phyloP scores from a whole-genome alignment of 92 coral and sea anemone genomes.

The Zoanthus sociatus region DNA sequence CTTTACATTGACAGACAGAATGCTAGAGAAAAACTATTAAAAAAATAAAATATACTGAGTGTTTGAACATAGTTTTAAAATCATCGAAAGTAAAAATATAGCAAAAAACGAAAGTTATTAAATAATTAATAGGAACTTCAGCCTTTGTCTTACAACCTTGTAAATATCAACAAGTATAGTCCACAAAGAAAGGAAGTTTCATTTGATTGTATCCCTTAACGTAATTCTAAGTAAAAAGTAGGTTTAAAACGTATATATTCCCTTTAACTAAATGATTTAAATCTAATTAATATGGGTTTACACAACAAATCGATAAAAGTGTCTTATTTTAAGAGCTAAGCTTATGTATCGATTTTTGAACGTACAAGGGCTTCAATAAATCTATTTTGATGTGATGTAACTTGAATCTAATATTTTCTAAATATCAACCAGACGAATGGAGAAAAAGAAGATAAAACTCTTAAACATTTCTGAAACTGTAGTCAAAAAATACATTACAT shows the following conservation, averaged over 20 bases:
- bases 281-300: background rate
- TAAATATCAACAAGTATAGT: background rate
- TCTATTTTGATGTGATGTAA: background rate
- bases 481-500: background rate
- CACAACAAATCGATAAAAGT: background rate
- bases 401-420: background rate
- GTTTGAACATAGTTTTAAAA: background rate
- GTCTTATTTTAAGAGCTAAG: background rate
- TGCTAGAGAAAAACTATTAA: background rate
- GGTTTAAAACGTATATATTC: background rate
- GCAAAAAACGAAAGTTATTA: background rate
- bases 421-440: background rate
- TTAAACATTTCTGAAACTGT: background rate
- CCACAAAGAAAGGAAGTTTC: background rate
- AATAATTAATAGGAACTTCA: conserved; percentile 24
- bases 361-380: background rate
- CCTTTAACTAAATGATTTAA: background rate
- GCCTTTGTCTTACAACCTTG: conserved; percentile 39
- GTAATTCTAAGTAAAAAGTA: background rate
- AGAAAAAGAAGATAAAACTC: background rate
- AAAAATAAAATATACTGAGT: background rate
- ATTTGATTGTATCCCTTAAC: background rate
- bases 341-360: background rate
- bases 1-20: background rate
- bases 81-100: background rate